Evolutionary conservation across 2,113 vertebrate genomes (phyloP), one percentile per base, ranked within the genome.

Genomic region (Rhabdomys dilectus): DNA sequence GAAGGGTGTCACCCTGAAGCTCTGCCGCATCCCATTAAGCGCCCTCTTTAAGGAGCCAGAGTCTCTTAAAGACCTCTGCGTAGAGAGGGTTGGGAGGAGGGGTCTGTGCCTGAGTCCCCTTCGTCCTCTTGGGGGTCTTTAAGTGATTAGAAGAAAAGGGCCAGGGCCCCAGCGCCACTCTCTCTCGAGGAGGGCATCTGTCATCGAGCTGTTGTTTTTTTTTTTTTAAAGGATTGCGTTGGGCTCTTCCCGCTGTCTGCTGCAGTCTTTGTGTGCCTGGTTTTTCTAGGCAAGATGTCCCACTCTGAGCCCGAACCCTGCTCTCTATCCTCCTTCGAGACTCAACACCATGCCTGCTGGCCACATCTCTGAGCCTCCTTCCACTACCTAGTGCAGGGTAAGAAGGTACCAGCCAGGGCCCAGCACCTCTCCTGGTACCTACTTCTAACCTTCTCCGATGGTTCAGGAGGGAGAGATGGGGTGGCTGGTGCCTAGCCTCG

Each of bases 131-230:
- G 98, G 98, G 97, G 96, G 97, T 97, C 97, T 96, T 97, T 98
- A 97, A 97, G 96, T 97, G 98, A 98, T 97, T 96, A 98, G 97
- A 97, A 97, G 96, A 97, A 96, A 88, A 96, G 90, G 95, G 88
- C 96, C 60, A 16, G 91, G 82, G 66, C 96, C 94, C 82, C 94
- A 96, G 92, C 39, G 72, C 91, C 97, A 77, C 95, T 97, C 97
- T 91, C 93, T 91, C 3, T 19, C 51, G 81, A 91, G 88, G 88
- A 77, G 58, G 13, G 72, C 95, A 91, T 97, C 96, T 96, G 93
- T 97, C 96, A 97, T 90, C 0, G 29, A n/a, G 89, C n/a, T 95
- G 42, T 96, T 98, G 97, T 94, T 97, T 96, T 97, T 94, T 97
- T 96, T 97, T 97, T 97, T 91, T 97, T 96, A 76, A 97, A 95